These are phyloP conservation scores for Reinhardtius hippoglossoides DNA, from an alignment of 2,113 vertebrate species.

Conservation along the genomic window DNA sequence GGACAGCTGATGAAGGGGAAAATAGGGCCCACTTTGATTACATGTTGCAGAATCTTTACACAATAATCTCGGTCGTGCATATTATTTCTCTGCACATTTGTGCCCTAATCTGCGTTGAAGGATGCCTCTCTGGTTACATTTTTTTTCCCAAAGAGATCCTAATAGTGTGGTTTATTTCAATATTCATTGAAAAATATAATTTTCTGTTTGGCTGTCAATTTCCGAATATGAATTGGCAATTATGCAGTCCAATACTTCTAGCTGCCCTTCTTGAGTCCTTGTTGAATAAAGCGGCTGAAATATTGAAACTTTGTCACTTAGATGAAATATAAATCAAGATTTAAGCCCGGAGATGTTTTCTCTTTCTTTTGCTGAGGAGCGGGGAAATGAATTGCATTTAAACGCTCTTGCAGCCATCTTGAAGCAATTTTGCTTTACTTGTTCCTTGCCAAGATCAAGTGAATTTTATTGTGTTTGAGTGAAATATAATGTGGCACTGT, in stretches of 20 bases:
- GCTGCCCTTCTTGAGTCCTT: conserved; percentile 69
- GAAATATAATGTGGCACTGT: conserved; percentile 71
- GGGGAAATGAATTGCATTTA: conserved; percentile 71
- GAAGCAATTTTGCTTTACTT: conserved; percentile 65
- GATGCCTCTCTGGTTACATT: conserved; percentile 74
- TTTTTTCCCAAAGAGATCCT: conserved; percentile 68
- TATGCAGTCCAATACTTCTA: conserved; percentile 75
- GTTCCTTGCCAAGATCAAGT: conserved; percentile 68
- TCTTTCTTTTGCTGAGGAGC: conserved; percentile 36
- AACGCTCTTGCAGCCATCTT: conserved; percentile 65
- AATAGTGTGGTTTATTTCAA: conserved; percentile 80
- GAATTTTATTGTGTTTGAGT: conserved; percentile 74
- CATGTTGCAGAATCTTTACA: conserved; percentile 86
- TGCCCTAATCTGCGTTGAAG: conserved; percentile 81
- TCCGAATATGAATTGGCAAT: conserved; percentile 79
- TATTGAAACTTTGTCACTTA: conserved; percentile 78
- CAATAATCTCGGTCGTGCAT: conserved; percentile 83
- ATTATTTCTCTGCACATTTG: conserved; percentile 83
- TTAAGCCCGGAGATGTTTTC: conserved; percentile 43
- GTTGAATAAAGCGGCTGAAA: conserved; percentile 74
- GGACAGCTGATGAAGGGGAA: conserved; percentile 85
- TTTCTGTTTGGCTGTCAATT: conserved; percentile 81
- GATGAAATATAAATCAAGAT: conserved; percentile 65
- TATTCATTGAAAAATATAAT: conserved; percentile 80
- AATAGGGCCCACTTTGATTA: conserved; percentile 85